A percentile compares a stretch with the other conserved stretches of the same genome.
phyloP scores from a whole-genome alignment of 2,888 invertebrate genomes.

The Kryphioiulus occultus region DNA sequence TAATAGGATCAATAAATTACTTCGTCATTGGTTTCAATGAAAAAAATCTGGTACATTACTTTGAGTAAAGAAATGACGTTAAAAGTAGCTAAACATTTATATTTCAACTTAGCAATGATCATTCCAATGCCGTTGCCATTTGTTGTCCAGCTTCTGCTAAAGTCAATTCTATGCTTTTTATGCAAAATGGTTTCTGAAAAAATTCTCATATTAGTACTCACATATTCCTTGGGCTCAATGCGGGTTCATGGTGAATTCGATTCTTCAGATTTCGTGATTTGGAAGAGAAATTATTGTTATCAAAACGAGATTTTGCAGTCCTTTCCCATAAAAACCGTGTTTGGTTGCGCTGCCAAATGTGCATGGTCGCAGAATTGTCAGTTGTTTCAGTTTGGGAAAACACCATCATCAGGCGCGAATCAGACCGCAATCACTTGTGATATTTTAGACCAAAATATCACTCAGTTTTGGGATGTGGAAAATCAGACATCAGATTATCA shows the following conservation, averaged over 20 bases:
- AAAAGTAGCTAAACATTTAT: not conserved
- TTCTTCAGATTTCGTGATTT: not conserved
- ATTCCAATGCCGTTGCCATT: not conserved
- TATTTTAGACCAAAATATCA: not conserved
- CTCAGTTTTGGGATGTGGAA: not conserved
- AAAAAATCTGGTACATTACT: not conserved
- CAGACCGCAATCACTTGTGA: not conserved
- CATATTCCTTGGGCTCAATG: not conserved
- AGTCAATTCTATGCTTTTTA: not conserved
- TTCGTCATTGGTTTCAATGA: not conserved
- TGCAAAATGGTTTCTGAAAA: not conserved
- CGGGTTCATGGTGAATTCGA: not conserved
- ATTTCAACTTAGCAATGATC: not conserved
- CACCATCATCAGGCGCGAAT: not conserved
- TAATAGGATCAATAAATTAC: not conserved
- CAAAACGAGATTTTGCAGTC: not conserved
- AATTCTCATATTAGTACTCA: not conserved
- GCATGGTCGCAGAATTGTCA: not conserved
- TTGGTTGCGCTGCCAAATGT: not conserved
- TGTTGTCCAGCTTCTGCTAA: not conserved
- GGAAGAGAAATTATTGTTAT: not conserved
- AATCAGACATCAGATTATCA: not conserved
- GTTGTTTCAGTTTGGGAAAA: constrained; percentile 1
- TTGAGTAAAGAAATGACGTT: not conserved
- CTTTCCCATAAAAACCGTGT: not conserved